Evolutionary conservation across 2,797 vertebrate genomes (phyloP).

Genomic region (Epinephelus malabaricus): DNA sequence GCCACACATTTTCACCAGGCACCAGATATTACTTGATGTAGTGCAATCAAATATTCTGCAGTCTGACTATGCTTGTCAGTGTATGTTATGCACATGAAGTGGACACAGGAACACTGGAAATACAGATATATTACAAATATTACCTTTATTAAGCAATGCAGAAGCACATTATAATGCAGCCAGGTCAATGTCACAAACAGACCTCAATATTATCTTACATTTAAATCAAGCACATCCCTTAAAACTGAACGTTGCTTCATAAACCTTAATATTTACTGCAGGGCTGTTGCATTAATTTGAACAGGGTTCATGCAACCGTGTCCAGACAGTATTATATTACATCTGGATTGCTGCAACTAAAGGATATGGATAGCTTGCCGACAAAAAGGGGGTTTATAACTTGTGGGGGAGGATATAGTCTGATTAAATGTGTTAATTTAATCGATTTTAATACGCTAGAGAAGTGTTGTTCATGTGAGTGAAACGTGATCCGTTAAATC

Average conservation of each 20-base stretch:
- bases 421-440: background rate
- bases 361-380: too few relatives aligned
- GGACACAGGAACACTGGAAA: background rate
- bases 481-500: background rate
- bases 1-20: background rate
- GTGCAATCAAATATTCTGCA: conserved; percentile 1
- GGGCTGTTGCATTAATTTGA: background rate
- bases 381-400: background rate
- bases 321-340: background rate
- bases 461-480: background rate
- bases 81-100: background rate
- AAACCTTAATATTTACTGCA: background rate
- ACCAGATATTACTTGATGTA: background rate
- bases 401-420: background rate
- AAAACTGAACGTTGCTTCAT: background rate
- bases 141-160: background rate
- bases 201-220: background rate
- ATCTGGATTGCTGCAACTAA: background rate
- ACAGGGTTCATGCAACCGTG: background rate
- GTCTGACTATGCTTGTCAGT: background rate
- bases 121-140: background rate
- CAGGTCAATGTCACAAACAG: background rate
- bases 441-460: background rate
- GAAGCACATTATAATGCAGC: background rate
- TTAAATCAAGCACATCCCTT: background rate